Base-by-base conservation (phyloP, 2,113 vertebrate species). In the Gnathonemus longibarbis region DNA sequence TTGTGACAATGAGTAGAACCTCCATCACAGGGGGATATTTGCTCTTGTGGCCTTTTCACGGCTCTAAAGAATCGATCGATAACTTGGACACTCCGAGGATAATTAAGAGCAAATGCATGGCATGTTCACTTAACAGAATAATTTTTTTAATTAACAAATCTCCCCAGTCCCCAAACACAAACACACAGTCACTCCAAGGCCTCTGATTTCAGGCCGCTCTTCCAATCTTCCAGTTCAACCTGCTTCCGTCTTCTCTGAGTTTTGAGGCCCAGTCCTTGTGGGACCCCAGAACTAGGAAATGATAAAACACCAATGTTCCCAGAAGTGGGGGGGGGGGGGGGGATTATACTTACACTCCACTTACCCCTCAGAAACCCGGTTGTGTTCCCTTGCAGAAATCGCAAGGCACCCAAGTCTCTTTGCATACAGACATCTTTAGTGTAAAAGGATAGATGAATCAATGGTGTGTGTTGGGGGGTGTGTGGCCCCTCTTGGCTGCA, bases 1-100 rank as follows among this genome's bases (percentile, higher is more conserved):
- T 66, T 27, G 85, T 87, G 85, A 87, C 48, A 53, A 87, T 53
- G 85, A 87, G 85, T 50, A 84, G 35, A 21, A 84, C 19, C 21
- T 87, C 48, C 49, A 39, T 46, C 27, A 39, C 15, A 7, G 19
- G 13, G 50, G 50, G 31, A 31, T 31, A 3, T 87, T 56, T 49
- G 46, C 85, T 53, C 27, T 13, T 27, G 13, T 35, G 6, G 85
- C 48, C 6, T 27, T 85, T 49, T 87, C 27, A 87, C 15, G 17
- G 31, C 85, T 35, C 24, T 35, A 31, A 27, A 49, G 24, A 52
- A 27, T 17, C 27, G n/a, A 87, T 87, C 85, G 48, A 87, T 87
- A 87, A 31, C 49, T 31, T 35, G n/a, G 49, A 53, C 85, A 52
- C 50, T 21, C 27, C 2, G 17, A 24, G 48, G 49, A 21, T 87